Evolutionary conservation across 2,113 vertebrate genomes (phyloP).

Genomic region (Cyprinodon brontotheroides): DNA sequence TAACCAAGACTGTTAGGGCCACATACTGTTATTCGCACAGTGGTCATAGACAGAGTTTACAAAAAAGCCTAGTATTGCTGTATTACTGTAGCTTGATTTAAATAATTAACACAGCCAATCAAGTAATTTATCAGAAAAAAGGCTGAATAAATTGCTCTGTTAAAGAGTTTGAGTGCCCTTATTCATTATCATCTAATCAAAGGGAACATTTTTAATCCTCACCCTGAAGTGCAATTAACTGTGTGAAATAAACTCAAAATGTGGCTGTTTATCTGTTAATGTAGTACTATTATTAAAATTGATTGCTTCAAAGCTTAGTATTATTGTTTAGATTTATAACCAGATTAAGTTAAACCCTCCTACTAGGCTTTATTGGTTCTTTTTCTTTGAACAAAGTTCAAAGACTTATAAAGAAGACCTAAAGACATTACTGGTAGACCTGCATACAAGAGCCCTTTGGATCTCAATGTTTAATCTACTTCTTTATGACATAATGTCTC

Average conservation of each 20-base stretch:
- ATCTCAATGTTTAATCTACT: too few relatives aligned
- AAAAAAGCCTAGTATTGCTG: neutral
- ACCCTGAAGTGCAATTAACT: neutral
- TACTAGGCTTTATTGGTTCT: neutral
- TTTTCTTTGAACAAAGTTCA: neutral
- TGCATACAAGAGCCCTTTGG: too few relatives aligned
- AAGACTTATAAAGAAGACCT: too few relatives aligned
- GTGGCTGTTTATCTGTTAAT: neutral
- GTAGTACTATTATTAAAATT: neutral
- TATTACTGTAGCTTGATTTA: neutral
- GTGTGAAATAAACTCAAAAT: slow-evolving; percentile 14
- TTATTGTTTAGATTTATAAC: neutral
- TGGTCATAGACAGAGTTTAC: neutral
- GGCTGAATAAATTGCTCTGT: neutral
- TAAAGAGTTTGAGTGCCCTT: neutral
- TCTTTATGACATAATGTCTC: too few relatives aligned
- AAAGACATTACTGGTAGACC: too few relatives aligned
- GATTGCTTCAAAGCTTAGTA: neutral
- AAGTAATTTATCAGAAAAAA: neutral
- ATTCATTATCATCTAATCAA: neutral
- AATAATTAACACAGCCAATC: neutral
- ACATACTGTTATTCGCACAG: neutral
- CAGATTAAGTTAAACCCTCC: neutral
- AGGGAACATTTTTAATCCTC: slow-evolving; percentile 2
- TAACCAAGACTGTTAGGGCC: neutral